A percentile compares a stretch with the other conserved stretches of the same genome.
phyloP scores from a whole-genome alignment of 2,888 invertebrate genomes.

The Rhorus exstirpatorius region DNA sequence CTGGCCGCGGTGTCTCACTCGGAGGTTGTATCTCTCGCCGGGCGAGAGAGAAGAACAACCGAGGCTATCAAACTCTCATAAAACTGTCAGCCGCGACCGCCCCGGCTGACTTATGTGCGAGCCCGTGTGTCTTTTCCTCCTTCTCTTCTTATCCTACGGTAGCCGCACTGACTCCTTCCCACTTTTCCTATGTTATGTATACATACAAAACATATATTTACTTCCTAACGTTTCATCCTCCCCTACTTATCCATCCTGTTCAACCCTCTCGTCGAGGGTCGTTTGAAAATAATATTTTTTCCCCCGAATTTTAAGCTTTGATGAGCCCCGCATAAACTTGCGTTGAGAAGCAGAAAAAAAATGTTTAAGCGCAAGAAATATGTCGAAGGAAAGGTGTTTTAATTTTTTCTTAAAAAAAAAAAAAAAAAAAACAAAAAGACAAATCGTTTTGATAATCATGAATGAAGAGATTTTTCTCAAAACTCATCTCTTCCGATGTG shows the following conservation, averaged over 20 bases:
- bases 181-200: slow-evolving; percentile 23
- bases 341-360: not conserved
- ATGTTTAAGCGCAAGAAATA: no score
- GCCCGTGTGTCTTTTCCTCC: slow-evolving; percentile 69
- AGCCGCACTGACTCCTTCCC: slow-evolving; percentile 45
- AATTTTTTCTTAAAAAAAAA: no score
- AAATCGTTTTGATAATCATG: no score
- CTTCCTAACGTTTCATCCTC: slow-evolving; percentile 29
- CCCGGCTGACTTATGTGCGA: slow-evolving; percentile 84
- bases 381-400: no score
- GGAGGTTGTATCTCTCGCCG: slow-evolving; percentile 61
- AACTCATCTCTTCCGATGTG: no score
- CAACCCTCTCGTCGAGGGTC: slow-evolving; percentile 54
- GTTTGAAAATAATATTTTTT: slow-evolving; percentile 51
- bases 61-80: slow-evolving; percentile 86
- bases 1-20: slow-evolving; percentile 40
- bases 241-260: slow-evolving; percentile 10
- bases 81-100: slow-evolving; percentile 85
- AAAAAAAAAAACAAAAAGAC: no score
- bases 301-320: slow-evolving; percentile 15
- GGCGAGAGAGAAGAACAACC: slow-evolving; percentile 76
- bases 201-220: slow-evolving; percentile 34
- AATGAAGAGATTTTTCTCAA: no score
- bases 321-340: not conserved
- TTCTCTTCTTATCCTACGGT: slow-evolving; percentile 64